Evolutionary conservation across 2,888 invertebrate species (phyloP).

Genomic region (Calliopum simillimum): DNA sequence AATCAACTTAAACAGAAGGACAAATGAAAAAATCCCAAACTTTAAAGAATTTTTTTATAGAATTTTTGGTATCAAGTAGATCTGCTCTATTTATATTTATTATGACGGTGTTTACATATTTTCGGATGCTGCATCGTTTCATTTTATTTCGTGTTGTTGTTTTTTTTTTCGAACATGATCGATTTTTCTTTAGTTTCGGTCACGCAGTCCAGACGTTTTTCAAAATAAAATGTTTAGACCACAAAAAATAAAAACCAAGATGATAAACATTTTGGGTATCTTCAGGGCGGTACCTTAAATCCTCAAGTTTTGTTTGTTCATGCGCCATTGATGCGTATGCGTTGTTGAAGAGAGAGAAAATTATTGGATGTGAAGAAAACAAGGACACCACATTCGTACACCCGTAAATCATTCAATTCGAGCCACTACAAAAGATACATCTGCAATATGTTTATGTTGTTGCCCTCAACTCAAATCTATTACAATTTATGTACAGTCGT

Average conservation of each 20-base stretch:
- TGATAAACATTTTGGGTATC: not conserved
- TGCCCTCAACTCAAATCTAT: slow-evolving; percentile 18
- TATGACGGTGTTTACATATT: too few relatives aligned
- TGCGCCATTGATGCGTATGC: slow-evolving; percentile 36
- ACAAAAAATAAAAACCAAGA: not conserved
- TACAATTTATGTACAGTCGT: slow-evolving; percentile 33
- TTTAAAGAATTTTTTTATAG: not conserved
- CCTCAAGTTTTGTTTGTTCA: slow-evolving; percentile 29
- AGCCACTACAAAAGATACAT: not conserved
- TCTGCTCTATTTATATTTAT: too few relatives aligned
- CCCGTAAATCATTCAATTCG: slow-evolving; percentile 22
- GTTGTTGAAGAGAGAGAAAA: not conserved
- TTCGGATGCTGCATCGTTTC: not conserved
- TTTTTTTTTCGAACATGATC: slow-evolving; percentile 2
- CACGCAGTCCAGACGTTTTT: not conserved
- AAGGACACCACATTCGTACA: slow-evolving; percentile 1
- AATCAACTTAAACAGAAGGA: slow-evolving; percentile 2
- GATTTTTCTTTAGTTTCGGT: not conserved
- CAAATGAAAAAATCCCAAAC: slow-evolving; percentile 14
- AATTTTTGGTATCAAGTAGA: too few relatives aligned
- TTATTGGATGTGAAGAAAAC: not conserved
- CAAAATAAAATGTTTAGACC: slow-evolving; percentile 16
- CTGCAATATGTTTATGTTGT: not conserved
- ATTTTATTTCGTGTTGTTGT: not conserved
- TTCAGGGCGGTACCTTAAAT: slow-evolving; percentile 34